Base-by-base conservation (phyloP, 1,140 invertebrate species). In the Leucophenga varia region DNA sequence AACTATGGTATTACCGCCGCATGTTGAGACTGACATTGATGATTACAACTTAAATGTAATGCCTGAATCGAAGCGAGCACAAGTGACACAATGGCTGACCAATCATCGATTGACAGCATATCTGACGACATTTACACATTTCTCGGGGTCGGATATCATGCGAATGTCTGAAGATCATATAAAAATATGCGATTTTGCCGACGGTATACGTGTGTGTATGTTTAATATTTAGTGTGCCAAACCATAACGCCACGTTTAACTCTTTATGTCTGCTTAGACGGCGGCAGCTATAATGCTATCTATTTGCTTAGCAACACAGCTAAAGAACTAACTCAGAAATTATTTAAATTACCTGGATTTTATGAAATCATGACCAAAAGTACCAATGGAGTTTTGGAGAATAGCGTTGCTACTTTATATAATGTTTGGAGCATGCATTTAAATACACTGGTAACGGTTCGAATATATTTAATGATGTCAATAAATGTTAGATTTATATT, bases 141-240 rank as follows among this genome's bases (percentile, higher is more conserved):
- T 93, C 78, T 89, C 87, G 36, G 93, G 91, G 36, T 82, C 87
- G 22, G 94, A 97, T 78, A 82, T 97, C 55, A 76, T 97, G 43
- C 65, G 71, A 48, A 77, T 97, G 54, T 87, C 88, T 2, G 90
- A 95, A 52, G 93, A 97, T 78, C 79, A 96, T 10, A 91, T 96
- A 40, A 89, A 96, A 77, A 94, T 97, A 41, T 95, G 93, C 75
- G 93, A 93, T 1, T 76, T 95, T 28, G 88, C 91, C 41, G 93
- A 97, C 75, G 88, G 87, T 10, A 95, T 97, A 43, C 81, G 93
- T n/a, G n/a, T n/a, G n/a, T n/a, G n/a, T 57, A 81, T 97, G 28
- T 94, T 86, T 75, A 97, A 97, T 78, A 87, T 89, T 34, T 77
- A 97, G 34, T 91, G 95, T 53, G 79, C 84, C 39, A 88, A 86